Conservation (phyloP, 2,888 invertebrate genomes). For the Drosophila glabriapex region DNA sequence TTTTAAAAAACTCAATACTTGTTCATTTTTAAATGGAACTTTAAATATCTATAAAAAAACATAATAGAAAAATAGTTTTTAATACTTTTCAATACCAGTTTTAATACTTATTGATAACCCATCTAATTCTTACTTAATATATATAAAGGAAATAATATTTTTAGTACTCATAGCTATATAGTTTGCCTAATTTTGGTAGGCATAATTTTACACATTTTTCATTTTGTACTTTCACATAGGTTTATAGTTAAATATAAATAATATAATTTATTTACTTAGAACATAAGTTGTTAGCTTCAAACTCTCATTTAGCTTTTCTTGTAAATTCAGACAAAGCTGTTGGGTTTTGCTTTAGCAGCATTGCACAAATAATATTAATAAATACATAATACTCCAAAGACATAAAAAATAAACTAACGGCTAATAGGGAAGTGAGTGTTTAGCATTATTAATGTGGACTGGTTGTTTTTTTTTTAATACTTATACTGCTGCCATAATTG, state of each 20-base stretch:
- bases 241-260: constrained; percentile 26
- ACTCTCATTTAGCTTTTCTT: constrained; percentile 25
- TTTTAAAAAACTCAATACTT: neutral
- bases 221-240: constrained; percentile 49
- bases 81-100: neutral
- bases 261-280: constrained; percentile 37
- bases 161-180: constrained; percentile 8
- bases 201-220: constrained; percentile 27
- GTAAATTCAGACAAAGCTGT: constrained; percentile 11
- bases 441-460: constrained; percentile 14
- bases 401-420: constrained; percentile 21
- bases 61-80: constrained; percentile 3
- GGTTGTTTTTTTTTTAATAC: constrained; percentile 11
- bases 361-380: constrained; percentile 55
- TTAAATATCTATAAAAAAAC: neutral
- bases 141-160: constrained; percentile 20
- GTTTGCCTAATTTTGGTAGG: constrained; percentile 7
- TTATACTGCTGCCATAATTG: constrained; percentile 56
- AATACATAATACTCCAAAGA: constrained; percentile 15
- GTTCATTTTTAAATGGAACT: neutral
- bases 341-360: constrained; percentile 42
- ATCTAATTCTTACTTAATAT: neutral
- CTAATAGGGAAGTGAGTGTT: neutral
- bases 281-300: constrained; percentile 37
- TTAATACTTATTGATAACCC: neutral